Evolutionary conservation across 2,797 vertebrate species (phyloP).

Genomic region (Sylvilagus floridanus): DNA sequence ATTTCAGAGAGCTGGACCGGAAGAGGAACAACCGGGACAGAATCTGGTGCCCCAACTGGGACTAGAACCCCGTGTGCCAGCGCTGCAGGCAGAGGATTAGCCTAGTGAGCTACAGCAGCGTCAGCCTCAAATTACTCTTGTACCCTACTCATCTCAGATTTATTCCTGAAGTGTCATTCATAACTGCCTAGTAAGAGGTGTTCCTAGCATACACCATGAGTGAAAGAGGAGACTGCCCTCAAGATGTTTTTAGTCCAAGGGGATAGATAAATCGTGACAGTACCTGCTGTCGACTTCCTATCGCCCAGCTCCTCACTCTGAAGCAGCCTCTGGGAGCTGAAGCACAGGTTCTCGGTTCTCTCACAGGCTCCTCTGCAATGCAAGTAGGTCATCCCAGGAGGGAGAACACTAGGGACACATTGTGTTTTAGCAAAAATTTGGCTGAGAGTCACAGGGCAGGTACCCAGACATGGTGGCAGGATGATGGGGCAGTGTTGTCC

Average conservation of each 20-base stretch:
- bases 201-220: neutral
- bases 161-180: neutral
- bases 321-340: neutral
- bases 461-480: neutral
- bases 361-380: neutral
- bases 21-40: no score
- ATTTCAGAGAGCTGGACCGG: no score
- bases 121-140: neutral
- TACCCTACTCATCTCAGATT: neutral
- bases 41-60: no score
- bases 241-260: neutral
- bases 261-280: neutral
- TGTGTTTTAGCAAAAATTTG: neutral
- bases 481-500: neutral
- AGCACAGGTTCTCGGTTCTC: neutral
- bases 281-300: slow-evolving; percentile 3
- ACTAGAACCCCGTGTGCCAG: no score
- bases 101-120: no score
- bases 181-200: neutral
- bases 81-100: no score
- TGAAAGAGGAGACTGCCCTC: neutral
- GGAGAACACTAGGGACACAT: neutral
- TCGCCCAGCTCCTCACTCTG: neutral
- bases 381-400: neutral
- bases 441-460: neutral